Conservation (phyloP, 2,113 vertebrate species). For the Poicephalus meyeri region DNA sequence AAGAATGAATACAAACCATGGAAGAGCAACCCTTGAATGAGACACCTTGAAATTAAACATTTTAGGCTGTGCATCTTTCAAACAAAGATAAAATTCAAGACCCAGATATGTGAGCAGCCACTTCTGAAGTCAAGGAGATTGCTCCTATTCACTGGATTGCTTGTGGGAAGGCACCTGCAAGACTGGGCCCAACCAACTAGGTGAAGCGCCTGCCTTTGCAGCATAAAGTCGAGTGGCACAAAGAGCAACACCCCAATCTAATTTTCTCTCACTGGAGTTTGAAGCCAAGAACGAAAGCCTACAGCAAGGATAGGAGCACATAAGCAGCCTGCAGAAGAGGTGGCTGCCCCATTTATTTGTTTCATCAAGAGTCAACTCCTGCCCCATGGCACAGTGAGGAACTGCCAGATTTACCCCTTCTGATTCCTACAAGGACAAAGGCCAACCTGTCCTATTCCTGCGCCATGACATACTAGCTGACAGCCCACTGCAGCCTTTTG, state of each 20-base stretch:
- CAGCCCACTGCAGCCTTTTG: not conserved
- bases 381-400: not conserved
- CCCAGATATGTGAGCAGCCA: not conserved
- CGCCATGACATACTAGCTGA: accelerated
- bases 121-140: not conserved
- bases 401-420: not conserved
- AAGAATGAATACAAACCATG: not conserved
- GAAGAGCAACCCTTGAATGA: not conserved
- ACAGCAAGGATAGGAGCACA: not conserved
- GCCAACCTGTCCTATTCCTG: not conserved
- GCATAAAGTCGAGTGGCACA: not conserved
- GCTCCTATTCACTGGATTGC: not conserved
- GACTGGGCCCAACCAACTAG: accelerated
- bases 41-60: not conserved
- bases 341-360: not conserved
- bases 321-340: not conserved
- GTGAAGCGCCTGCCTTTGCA: not conserved
- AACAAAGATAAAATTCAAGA: not conserved
- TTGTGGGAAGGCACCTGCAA: not conserved
- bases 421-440: not conserved
- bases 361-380: not conserved
- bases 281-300: not conserved
- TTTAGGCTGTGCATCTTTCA: not conserved
- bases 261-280: not conserved
- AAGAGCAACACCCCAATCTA: not conserved